Evolutionary conservation across 2,888 invertebrate species (phyloP), one percentile per base, ranked within the genome.

Genomic region (Lepidonotus clava): DNA sequence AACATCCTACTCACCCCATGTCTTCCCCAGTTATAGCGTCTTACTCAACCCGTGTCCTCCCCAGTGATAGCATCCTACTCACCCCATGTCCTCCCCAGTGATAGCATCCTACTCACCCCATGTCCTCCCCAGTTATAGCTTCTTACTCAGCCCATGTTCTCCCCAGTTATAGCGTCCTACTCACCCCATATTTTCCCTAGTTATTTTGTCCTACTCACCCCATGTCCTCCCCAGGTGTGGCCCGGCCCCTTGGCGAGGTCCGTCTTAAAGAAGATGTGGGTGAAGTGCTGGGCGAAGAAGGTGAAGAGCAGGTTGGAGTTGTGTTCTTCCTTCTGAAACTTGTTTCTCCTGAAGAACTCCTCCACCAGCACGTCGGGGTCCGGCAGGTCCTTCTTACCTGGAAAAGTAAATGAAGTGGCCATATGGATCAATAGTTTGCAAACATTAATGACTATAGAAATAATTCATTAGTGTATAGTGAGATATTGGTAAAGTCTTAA

Each of bases 241-340:
- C 91, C 93, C 0, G 93, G 92, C 1, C 94, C 94, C 83, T 90
- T 90, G 56, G 91, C 89, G 86, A 91, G 90, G 87, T 94, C 94
- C 4, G 94, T 94, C 87, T 94, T 93, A 90, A 95, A 94, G 90
- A 95, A 94, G 91, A 94, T 94, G 89, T 94, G 94, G 0, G 93
- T 93, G 88, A 94, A 94, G 88, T 95, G 94, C 87, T 95, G 94
- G 8, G 94, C 94, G 88, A 93, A 94, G 90, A 91, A 93, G 0
- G 93, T 90, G 89, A 94, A 94, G 83, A 94, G 87, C 0, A 94
- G 88, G 90, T 93, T 94, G 41, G 93, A 92, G 18, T 93, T 93
- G 71, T 92, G 90, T 0, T 92, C 93, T n/a, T 94, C 94, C 0
- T 94, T 94, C n/a, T 91, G 91, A 89, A 95, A 94, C 84, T 91